Evolutionary conservation across 1,140 invertebrate species (phyloP), one percentile per base, ranked within the genome.

Genomic region (Drosophila lowei): DNA sequence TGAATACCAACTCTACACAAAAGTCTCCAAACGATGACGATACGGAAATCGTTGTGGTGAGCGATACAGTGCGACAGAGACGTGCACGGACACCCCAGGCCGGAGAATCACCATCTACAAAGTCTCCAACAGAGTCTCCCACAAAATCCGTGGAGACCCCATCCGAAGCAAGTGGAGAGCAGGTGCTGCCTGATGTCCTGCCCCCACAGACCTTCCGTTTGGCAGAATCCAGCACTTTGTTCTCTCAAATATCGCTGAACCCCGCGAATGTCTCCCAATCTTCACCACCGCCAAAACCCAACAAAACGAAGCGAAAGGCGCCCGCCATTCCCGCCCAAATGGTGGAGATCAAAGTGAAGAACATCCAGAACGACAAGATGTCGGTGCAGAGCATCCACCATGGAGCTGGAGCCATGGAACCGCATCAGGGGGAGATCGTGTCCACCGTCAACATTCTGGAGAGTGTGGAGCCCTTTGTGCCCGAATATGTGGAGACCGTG

Each of bases 221-320:
- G 34, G 92, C 95, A 9, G 93, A 95, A 84, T 94, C 95, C 60
- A 95, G 95, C 85, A 93, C 93, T 43, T 91, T 95, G 2, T 95
- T 95, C 79, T 95, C 94, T 1, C 93, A 95, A 91, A 95, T 95
- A 72, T 95, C 94, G 0, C 47, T 81, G 6, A 73, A 85, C 56
- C 76, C 76, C 2, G 34, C 25, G 25, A 70, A 66, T 50, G 2
- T 68, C n/a, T 11, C 34, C 0, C 46, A 42, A 4, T 15, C 25
- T 11, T 43, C 70, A 11, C 74, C 74, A 11, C 56, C 86, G 43
- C 44, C 1, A 83, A 85, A 42, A 78, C 61, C 38, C 86, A 41
- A 41, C 1, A 83, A 85, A 42, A 78, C 61, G 18, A 85, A 89
- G 54, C 78, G 83, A 0, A 89, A 89, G 58, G 85, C 84, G 1